Conservation (phyloP, 2,113 vertebrate species). For the Mobula birostris region DNA sequence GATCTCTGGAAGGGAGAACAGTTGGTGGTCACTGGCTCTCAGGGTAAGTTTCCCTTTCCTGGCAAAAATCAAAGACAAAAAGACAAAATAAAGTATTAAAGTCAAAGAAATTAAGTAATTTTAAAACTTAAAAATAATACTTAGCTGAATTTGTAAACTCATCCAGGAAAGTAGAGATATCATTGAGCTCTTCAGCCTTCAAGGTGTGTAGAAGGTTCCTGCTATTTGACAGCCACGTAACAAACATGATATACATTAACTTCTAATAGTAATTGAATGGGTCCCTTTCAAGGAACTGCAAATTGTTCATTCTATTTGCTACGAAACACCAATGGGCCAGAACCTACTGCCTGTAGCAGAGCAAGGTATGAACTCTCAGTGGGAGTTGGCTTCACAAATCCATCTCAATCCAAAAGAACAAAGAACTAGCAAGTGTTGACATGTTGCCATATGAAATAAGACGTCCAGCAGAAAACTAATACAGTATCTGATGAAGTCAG, state of each 20-base stretch:
- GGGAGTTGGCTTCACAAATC: no score
- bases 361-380: no score
- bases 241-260: neutral
- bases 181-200: neutral
- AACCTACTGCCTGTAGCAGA: no score
- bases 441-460: no score
- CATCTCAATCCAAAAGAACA: no score
- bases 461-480: no score
- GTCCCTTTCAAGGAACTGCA: neutral
- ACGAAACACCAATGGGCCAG: neutral
- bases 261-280: neutral
- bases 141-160: neutral
- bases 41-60: slow-evolving; percentile 76
- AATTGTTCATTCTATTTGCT: neutral
- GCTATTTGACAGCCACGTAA: neutral
- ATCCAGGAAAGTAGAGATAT: neutral
- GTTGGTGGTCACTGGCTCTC: slow-evolving; percentile 64
- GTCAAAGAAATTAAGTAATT: neutral
- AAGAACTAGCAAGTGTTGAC: no score
- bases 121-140: neutral
- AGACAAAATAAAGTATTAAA: neutral
- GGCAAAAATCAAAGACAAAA: slow-evolving; percentile 38
- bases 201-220: neutral
- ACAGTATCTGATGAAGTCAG: no score
- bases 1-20: slow-evolving; percentile 61